Evolutionary conservation across 2,888 invertebrate genomes (phyloP).

Genomic region (Autographa gamma): DNA sequence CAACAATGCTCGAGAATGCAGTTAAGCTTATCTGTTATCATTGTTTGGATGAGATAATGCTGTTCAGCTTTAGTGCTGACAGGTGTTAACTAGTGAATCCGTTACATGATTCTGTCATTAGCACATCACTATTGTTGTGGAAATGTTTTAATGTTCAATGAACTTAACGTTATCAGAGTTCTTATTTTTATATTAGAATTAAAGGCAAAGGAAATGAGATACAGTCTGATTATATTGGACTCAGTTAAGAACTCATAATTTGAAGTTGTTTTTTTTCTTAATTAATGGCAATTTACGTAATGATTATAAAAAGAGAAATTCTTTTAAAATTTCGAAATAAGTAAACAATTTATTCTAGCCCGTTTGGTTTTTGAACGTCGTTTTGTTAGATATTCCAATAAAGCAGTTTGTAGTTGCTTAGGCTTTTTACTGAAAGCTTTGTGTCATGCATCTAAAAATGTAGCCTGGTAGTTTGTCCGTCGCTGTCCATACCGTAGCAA

Average conservation of each 20-base stretch:
- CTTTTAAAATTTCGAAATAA: too few relatives aligned
- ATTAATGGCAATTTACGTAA: too few relatives aligned
- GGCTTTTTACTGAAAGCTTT: conserved; percentile 35
- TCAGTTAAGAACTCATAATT: neutral
- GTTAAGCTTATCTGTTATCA: conserved; percentile 78
- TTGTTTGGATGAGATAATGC: conserved; percentile 78
- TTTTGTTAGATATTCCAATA: conserved; percentile 18
- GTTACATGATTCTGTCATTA: conserved; percentile 68
- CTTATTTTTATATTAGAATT: neutral
- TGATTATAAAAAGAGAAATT: too few relatives aligned
- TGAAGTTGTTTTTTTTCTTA: neutral
- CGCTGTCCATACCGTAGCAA: conserved; percentile 72
- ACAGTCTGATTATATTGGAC: neutral
- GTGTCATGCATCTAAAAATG: conserved; percentile 30
- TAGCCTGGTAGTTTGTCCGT: conserved; percentile 23
- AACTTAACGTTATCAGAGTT: conserved; percentile 23
- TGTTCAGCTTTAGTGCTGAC: conserved; percentile 70
- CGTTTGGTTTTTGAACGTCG: neutral
- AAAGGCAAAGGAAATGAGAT: neutral
- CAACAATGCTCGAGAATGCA: conserved; percentile 65
- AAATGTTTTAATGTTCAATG: conserved; percentile 41
- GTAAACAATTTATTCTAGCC: neutral
- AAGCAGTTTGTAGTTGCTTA: conserved; percentile 23
- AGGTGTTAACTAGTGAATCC: conserved; percentile 61
- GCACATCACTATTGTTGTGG: conserved; percentile 47